Conservation (phyloP, 1,140 invertebrate genomes). For the Leptoteleia sp. region DNA sequence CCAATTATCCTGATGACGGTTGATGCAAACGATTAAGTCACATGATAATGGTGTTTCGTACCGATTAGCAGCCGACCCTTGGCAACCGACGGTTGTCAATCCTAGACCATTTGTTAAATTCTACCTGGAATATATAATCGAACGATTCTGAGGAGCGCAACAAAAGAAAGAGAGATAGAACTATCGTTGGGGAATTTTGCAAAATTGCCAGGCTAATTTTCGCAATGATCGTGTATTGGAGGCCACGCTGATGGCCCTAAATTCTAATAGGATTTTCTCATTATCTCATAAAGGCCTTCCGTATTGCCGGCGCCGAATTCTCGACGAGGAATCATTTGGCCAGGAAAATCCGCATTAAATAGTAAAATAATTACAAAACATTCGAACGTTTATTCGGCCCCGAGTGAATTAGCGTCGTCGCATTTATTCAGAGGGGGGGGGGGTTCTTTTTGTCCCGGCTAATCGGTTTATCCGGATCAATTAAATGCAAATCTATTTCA, state of each 20-base stretch:
- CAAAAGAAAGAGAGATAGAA: too few species aligned
- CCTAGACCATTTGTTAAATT: too few species aligned
- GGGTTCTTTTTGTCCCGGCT: conserved; percentile 6
- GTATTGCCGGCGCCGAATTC: neutral
- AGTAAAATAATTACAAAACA: conserved; percentile 43
- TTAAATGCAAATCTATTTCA: conserved; percentile 31
- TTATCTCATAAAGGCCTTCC: conserved; percentile 25
- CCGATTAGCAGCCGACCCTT: too few species aligned
- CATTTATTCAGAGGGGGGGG: conserved; percentile 31
- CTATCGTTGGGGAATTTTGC: too few species aligned
- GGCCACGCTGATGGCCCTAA: neutral
- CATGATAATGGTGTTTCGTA: too few species aligned
- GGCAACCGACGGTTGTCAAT: too few species aligned
- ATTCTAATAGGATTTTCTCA: conserved; percentile 34
- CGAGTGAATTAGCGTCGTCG: conserved; percentile 4
- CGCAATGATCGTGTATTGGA: conserved; percentile 2
- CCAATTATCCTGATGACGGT: too few species aligned
- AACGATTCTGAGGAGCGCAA: too few species aligned
- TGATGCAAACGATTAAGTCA: too few species aligned
- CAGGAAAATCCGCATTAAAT: conserved; percentile 33
- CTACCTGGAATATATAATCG: too few species aligned
- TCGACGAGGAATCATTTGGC: conserved; percentile 15
- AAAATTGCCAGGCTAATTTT: conserved; percentile 2
- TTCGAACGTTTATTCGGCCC: conserved; percentile 2
- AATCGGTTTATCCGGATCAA: conserved; percentile 34